Evolutionary conservation across 2,888 invertebrate genomes (phyloP), one percentile per base, ranked within the genome.

Genomic region (Drosophila mercatorum): DNA sequence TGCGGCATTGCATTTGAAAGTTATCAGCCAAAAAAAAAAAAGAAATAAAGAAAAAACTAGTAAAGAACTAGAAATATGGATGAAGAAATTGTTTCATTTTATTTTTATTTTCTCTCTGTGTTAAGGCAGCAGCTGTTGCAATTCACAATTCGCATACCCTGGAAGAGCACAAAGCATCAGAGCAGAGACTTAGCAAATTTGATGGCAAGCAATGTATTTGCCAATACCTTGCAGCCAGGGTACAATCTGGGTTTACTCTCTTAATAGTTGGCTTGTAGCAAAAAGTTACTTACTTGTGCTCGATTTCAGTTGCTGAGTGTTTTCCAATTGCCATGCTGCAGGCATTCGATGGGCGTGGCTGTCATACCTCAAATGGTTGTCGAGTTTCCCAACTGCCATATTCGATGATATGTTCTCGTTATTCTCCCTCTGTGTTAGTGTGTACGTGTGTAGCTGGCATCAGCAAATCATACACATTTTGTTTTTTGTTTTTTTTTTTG

Each of bases 1-100:
- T 85, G 86, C 73, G 88, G 88, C 88, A 88, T 72, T 88, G 84
- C 84, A 83, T 86, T 84, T 88, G 81, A 85, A 84, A 84, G 86
- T 84, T 84, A 84, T 84, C 84, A 88, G 83, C 62, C 43, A 57
- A 56, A 49, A 60, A 43, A 51, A 40, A 7, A 36, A 8, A 34
- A 34, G 2, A 34, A 34, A 34, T 8, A 34, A 10, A 2, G 5
- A 41, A 17, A 40, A 53, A 72, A 75, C 72, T 66, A 60, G 68
- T 59, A 64, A 59, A 68, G 69, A 66, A 78, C 65, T 66, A 74
- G 79, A 78, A 77, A 77, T 78, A 74, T 78, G 76, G 53, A 74
- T 78, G 58, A 69, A 67, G 69, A 77, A 69, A 78, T 78, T 77
- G 75, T 77, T 75, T 78, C 62, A 67, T 57, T 64, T 70, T 61